phyloP scores from a whole-genome alignment of 64 coral and sea anemone species.

The Pocillopora damicornis region DNA sequence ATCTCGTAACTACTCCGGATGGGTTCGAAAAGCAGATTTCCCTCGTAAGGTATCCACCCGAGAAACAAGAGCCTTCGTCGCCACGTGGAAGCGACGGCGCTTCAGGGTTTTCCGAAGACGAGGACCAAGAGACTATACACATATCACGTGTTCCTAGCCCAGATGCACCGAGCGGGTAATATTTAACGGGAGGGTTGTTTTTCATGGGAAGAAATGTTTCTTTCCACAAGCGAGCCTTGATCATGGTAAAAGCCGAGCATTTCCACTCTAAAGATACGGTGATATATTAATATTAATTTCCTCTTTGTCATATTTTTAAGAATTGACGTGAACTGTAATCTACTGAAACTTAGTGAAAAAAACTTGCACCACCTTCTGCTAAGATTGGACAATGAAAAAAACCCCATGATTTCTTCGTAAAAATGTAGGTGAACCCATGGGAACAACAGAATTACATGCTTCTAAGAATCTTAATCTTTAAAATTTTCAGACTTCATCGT shows the following conservation, averaged over 20 bases:
- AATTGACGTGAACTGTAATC: no score
- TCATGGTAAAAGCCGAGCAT: background rate
- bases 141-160: conserved; percentile 95
- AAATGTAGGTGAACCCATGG: no score
- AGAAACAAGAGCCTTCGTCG: conserved; percentile 46
- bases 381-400: no score
- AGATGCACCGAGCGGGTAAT: conserved; percentile 76
- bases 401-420: no score
- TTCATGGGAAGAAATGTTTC: background rate
- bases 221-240: background rate
- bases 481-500: no score
- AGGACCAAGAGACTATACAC: conserved; percentile 93
- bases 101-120: conserved; percentile 87
- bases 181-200: background rate
- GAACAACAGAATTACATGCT: no score
- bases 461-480: no score
- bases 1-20: conserved; percentile 89
- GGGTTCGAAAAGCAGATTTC: conserved; percentile 76
- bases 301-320: no score
- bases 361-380: no score
- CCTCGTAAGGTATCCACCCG: conserved; percentile 90
- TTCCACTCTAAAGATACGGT: no score
- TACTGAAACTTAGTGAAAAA: no score
- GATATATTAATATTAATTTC: no score
- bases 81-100: conserved; percentile 36